Conservation (phyloP, 2,888 invertebrate genomes). For the Dimorphilus gyrociliatus region DNA sequence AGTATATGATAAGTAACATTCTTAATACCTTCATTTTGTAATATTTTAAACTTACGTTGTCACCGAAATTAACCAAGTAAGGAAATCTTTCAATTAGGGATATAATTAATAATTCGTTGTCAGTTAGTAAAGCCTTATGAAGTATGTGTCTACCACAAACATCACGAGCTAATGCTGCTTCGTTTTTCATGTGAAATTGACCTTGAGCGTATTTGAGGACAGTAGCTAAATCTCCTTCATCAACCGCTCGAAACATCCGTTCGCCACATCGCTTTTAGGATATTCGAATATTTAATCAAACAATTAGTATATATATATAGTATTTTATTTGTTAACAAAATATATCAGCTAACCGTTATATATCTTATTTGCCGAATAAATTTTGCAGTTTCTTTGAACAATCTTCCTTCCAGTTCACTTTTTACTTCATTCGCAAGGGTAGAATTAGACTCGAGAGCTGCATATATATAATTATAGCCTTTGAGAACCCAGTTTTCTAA, state of each 20-base stretch:
- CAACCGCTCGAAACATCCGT: conserved; percentile 1
- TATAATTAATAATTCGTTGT: neutral
- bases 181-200: neutral
- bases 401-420: no score
- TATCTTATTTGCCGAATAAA: no score
- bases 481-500: conserved; percentile 3
- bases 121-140: conserved; percentile 4
- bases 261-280: neutral
- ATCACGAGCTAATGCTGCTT: no score
- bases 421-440: no score
- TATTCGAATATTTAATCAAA: neutral
- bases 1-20: no score
- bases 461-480: conserved; percentile 3
- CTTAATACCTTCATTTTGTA: no score
- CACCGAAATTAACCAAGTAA: neutral
- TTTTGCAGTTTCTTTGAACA: no score
- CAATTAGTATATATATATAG: no score
- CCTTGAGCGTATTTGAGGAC: neutral
- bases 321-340: no score
- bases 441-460: neutral
- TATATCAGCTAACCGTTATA: no score
- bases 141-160: conserved; percentile 5
- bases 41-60: conserved; percentile 1
- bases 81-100: conserved; percentile 1
- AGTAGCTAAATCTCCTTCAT: conserved; percentile 1